Conservation (phyloP, 1,140 invertebrate species). For the Liolophura sinensis region DNA sequence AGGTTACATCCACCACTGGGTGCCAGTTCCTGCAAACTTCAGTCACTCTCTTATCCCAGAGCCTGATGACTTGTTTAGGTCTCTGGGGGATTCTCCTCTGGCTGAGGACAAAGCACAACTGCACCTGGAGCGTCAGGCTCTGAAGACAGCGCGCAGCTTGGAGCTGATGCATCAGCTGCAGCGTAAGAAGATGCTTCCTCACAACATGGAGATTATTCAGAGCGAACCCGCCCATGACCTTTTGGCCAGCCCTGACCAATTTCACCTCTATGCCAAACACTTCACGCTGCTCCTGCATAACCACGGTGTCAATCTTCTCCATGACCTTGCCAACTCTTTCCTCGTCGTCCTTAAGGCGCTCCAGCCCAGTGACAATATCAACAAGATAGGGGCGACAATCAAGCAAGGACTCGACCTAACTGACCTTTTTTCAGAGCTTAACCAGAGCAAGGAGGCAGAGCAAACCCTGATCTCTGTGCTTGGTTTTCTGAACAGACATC, state of each 20-base stretch:
- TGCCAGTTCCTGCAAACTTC: slow-evolving; percentile 45
- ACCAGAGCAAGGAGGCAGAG: slow-evolving; percentile 39
- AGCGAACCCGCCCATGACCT: slow-evolving; percentile 46
- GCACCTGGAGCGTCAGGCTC: slow-evolving; percentile 92
- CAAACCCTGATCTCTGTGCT: slow-evolving; percentile 33
- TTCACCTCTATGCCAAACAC: slow-evolving; percentile 50
- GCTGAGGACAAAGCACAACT: slow-evolving; percentile 75
- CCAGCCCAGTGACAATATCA: slow-evolving; percentile 18
- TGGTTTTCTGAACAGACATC: slow-evolving; percentile 36
- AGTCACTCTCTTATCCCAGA: slow-evolving; percentile 14
- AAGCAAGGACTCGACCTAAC: slow-evolving; percentile 33
- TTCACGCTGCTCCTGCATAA: slow-evolving; percentile 28
- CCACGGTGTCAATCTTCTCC: slow-evolving; percentile 33
- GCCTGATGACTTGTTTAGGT: slow-evolving; percentile 19
- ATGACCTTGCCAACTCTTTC: slow-evolving; percentile 44
- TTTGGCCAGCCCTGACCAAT: slow-evolving; percentile 35
- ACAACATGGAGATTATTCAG: slow-evolving; percentile 49
- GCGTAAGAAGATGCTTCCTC: slow-evolving; percentile 39
- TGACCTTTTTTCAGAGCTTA: slow-evolving; percentile 39
- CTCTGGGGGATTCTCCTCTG: slow-evolving; percentile 27
- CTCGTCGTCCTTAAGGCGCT: slow-evolving; percentile 28
- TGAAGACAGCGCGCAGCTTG: slow-evolving; percentile 90
- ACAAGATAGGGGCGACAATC: slow-evolving; percentile 15
- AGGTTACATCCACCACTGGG: slow-evolving; percentile 51
- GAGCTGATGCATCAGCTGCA: slow-evolving; percentile 80